Evolutionary conservation across 2,888 invertebrate species (phyloP), one percentile per base, ranked within the genome.

Genomic region (Ophioninae sp.): DNA sequence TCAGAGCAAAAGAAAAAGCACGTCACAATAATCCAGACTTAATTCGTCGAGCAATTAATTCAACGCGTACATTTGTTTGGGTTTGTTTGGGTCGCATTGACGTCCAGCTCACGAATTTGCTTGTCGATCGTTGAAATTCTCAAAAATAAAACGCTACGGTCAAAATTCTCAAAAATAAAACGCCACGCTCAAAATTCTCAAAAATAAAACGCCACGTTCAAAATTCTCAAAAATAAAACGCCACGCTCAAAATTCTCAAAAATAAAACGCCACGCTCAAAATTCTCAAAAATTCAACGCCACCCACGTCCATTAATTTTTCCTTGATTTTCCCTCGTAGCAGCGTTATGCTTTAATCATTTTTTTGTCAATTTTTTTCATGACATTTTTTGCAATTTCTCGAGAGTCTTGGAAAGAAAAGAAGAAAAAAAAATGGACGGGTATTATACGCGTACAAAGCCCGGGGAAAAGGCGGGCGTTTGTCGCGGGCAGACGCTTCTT

Each of bases 401-500:
- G 0, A 6, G 51, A 10, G 17, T 51, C 51, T 10, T 13, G 51
- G 51, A 51, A 10, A 17, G 5, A 51, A 44, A 44, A 44, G 9
- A 44, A 9, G 44, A 44, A 30, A 30, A 30, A 30, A 30, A 30
- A 30, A 30, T 30, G 30, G 30, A 30, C 30, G 30, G 2, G 30
- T 10, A 13, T 23, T 23, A 61, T 23, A 61, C 9, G 9, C 10
- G 39, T 44, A 23, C 22, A 78, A 71, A 79, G 71, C 56, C 56
- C 39, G 30, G 56, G 30, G 10, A 58, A 68, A 71, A 72, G 64
- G 64, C 64, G 58, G 56, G 74, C 20, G 71, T 71, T 65, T 65
- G 56, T 59, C 83, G 79, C 75, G 69, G 39, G 59, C 78, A 78
- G 69, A 69, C 37, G 64, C 56, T 75, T 39, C 61, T 65, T 78